Conservation (phyloP, 2,888 invertebrate genomes). For the Gastracanthus pulcherrimus region DNA sequence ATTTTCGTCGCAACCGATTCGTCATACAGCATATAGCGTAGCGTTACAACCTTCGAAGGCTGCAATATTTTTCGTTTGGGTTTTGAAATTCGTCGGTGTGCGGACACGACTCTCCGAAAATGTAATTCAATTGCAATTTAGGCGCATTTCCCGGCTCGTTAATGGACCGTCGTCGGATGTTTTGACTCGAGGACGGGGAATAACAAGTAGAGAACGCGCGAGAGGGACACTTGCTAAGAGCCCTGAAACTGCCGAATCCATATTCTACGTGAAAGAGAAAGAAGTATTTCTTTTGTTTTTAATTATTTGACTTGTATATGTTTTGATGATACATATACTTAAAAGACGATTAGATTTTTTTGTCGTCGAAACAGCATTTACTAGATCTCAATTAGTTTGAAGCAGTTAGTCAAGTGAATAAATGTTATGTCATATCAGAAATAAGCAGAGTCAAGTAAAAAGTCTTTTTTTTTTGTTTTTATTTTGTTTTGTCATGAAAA, state of each 20-base stretch:
- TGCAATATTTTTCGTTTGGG: conserved; percentile 38
- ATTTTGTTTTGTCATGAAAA: too few relatives aligned
- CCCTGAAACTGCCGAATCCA: conserved; percentile 3
- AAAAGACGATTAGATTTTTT: conserved; percentile 11
- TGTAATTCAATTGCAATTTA: conserved; percentile 53
- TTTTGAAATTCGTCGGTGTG: conserved; percentile 10
- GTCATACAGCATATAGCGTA: background rate
- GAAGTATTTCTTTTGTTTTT: conserved; percentile 36
- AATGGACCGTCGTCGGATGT: conserved; percentile 47
- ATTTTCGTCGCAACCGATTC: conserved; percentile 15
- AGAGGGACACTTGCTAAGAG: background rate
- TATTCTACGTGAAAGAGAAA: background rate
- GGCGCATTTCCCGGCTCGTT: conserved; percentile 23
- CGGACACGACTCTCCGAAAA: conserved; percentile 30
- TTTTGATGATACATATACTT: conserved; percentile 10
- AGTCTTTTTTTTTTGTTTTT: too few relatives aligned
- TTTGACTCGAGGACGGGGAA: too few relatives aligned
- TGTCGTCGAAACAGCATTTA: conserved; percentile 30
- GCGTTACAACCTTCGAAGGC: conserved; percentile 18
- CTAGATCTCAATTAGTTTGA: background rate
- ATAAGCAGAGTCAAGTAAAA: too few relatives aligned
- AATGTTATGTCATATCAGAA: background rate
- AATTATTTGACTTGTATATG: conserved; percentile 3
- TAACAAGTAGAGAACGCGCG: too few relatives aligned
- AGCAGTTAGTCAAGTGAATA: background rate